Percentiles rank a stretch among this genome's conserved stretches.
Evolutionary conservation across 2,113 vertebrate species (phyloP).

Genomic region (Urocolius indicus): DNA sequence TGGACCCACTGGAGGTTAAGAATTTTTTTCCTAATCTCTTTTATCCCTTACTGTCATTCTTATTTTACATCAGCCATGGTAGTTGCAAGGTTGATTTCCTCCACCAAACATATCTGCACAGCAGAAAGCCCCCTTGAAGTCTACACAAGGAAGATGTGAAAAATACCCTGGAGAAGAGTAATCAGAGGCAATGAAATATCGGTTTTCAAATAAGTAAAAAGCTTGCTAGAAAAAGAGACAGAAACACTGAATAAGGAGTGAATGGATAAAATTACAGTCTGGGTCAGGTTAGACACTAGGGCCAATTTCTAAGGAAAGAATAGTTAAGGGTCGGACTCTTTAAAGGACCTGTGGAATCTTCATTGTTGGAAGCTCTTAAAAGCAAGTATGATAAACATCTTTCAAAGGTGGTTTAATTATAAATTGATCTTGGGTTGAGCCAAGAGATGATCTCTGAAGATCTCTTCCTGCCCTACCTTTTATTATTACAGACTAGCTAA

Average conservation of each 20-base stretch:
- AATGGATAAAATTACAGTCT: slow-evolving; percentile 13
- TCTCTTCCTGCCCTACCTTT: neutral
- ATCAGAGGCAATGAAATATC: neutral
- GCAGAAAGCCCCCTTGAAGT: neutral
- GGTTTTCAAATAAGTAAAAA: neutral
- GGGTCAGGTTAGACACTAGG: neutral
- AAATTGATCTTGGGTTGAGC: slow-evolving; percentile 20
- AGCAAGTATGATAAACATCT: slow-evolving; percentile 39
- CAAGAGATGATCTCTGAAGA: slow-evolving; percentile 18
- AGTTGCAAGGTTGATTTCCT: neutral
- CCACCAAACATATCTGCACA: neutral
- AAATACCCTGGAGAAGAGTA: neutral
- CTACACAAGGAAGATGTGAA: neutral
- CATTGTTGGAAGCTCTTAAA: slow-evolving; percentile 25
- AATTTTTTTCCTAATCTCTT: slow-evolving; percentile 14
- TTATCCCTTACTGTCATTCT: slow-evolving; percentile 1
- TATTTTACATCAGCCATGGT: neutral
- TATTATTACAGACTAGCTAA: neutral
- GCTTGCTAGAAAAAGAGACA: neutral
- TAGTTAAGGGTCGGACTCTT: neutral
- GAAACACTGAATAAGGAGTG: neutral
- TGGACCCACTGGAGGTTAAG: neutral
- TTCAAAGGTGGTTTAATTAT: slow-evolving; percentile 32
- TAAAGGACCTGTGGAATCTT: neutral
- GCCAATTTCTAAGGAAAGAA: neutral